Conservation (phyloP, 2,797 vertebrate genomes). For the Cyprinodon diabolis region DNA sequence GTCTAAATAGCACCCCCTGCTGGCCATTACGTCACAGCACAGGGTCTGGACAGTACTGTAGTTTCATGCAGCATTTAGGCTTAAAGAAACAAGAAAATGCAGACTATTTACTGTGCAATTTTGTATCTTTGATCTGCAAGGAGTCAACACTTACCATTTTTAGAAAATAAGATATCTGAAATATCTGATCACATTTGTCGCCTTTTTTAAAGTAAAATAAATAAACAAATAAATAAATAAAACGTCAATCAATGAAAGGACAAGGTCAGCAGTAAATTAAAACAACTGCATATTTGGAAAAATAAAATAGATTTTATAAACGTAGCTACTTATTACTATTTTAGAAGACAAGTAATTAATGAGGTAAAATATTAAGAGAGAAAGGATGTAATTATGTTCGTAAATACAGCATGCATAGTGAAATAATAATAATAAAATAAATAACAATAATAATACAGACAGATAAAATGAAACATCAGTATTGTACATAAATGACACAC, state of each 20-base stretch:
- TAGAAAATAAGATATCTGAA: too few relatives aligned
- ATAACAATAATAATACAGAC: too few relatives aligned
- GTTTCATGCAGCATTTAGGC: neutral
- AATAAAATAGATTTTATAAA: neutral
- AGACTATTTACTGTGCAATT: neutral
- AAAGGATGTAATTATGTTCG: neutral
- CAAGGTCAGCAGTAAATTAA: neutral
- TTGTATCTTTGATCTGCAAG: neutral
- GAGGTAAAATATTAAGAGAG: neutral
- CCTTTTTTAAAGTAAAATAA: neutral
- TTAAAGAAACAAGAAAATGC: neutral
- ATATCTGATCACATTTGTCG: too few relatives aligned
- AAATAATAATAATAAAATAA: neutral
- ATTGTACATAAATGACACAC: too few relatives aligned
- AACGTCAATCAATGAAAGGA: neutral
- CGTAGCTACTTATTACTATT: neutral
- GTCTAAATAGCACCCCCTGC: constrained; percentile 41
- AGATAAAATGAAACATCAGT: too few relatives aligned
- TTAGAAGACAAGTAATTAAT: neutral
- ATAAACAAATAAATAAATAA: neutral
- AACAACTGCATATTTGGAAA: too few relatives aligned
- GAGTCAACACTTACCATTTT: neutral
- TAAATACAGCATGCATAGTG: neutral
- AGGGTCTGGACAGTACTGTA: neutral
- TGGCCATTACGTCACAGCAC: constrained; percentile 12